Evolutionary conservation across 2,888 invertebrate species (phyloP), one percentile per base, ranked within the genome.

Genomic region (Thymelicus lineola): DNA sequence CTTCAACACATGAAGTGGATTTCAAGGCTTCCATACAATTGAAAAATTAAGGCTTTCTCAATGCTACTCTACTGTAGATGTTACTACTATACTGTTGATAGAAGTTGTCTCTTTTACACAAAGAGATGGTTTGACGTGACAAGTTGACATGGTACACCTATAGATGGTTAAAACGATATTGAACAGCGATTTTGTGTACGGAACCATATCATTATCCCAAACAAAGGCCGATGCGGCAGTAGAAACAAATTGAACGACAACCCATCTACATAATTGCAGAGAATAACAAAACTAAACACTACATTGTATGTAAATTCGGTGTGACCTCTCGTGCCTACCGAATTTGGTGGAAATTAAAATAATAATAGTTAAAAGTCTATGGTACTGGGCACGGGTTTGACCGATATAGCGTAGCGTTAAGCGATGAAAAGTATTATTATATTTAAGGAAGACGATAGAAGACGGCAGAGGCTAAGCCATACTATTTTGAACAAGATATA

Each of bases 291-390:
- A 42, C 63, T 63, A 58, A 50, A 63, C 58, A 69, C 62, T 69
- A 69, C 58, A 69, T 69, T 69, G 69, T 69, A 69, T 69, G 69
- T 63, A 69, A 69, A 69, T 69, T 69, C 45, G 63, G 69, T 63
- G 63, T 69, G 69, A 69, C 69, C 69, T 69, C 69, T 62, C 69
- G 69, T 69, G 69, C 69, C 69, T 69, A 63, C 69, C 63, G 50
- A 63, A 63, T 69, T 69, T 63, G 62, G 69, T 63, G 69, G 69
- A 69, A 69, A 69, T 63, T 69, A 69, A 69, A 69, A 69, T 69
- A 69, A 57, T 57, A 57, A 69, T 69, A 63, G 68, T 69, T 62
- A 62, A 69, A 63, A 63, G 62, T 55, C 57, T 62, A 69, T 20
- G 38, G 17, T 57, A 7, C 36, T 20, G n/a, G 46, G 57, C 17